phyloP scores from a whole-genome alignment of 2,113 vertebrate species.

The Synchiropus splendidus region DNA sequence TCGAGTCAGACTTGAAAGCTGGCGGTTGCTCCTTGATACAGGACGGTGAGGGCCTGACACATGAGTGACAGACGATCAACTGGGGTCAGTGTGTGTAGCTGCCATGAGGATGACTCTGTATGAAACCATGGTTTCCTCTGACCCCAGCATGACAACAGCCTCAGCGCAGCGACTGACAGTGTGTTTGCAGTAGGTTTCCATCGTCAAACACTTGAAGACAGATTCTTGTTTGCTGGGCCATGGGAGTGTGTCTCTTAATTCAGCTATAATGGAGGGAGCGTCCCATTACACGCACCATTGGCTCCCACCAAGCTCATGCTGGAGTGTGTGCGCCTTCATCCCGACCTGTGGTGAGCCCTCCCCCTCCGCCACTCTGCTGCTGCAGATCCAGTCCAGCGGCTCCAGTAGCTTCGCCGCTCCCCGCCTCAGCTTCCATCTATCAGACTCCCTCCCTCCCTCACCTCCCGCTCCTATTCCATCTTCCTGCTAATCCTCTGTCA shows the following conservation, averaged over 20 bases:
- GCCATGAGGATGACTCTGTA: neutral
- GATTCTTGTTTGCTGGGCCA: neutral
- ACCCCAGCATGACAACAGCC: too few species aligned
- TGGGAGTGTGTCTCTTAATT: slow-evolving; percentile 3
- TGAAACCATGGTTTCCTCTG: neutral
- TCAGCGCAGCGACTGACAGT: too few species aligned
- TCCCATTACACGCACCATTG: slow-evolving; percentile 55
- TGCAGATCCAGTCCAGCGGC: slow-evolving; percentile 56
- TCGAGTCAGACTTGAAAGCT: too few species aligned
- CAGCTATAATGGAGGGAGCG: slow-evolving; percentile 38
- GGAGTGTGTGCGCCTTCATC: slow-evolving; percentile 9
- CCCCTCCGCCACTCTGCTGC: slow-evolving; percentile 29
- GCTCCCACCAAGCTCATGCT: slow-evolving; percentile 15
- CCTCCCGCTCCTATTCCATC: slow-evolving; percentile 1
- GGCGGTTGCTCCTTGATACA: too few species aligned
- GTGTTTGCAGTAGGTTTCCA: too few species aligned
- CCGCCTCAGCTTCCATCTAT: slow-evolving; percentile 22
- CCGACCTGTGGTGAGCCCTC: slow-evolving; percentile 6
- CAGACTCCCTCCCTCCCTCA: slow-evolving; percentile 9
- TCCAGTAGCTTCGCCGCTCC: slow-evolving; percentile 41
- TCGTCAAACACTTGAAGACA: too few species aligned
- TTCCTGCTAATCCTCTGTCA: slow-evolving; percentile 12
- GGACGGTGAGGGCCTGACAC: too few species aligned
- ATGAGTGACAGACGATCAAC: too few species aligned
- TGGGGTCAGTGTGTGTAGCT: neutral